Evolutionary conservation across 2,113 vertebrate species (phyloP).

Genomic region (Sciurus niger): DNA sequence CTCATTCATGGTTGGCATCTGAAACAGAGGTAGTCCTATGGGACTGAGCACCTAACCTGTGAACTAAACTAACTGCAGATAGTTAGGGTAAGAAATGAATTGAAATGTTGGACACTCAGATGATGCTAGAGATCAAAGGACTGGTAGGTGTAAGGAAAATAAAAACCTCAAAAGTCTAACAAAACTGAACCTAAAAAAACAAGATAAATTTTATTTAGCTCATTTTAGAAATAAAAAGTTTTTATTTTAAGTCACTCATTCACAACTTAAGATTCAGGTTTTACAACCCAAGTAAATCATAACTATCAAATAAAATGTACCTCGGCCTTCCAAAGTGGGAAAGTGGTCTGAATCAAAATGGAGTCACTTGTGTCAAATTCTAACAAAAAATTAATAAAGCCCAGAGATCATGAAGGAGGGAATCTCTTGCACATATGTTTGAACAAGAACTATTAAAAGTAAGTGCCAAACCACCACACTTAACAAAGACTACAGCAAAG

Average conservation of each 20-base stretch:
- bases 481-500: not conserved
- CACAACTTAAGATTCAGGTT: not conserved
- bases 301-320: not conserved
- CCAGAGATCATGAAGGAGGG: no score
- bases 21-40: not conserved
- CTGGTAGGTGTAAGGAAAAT: not conserved
- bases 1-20: no score
- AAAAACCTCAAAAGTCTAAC: not conserved
- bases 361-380: not conserved
- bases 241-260: not conserved
- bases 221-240: constrained; percentile 8
- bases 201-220: not conserved
- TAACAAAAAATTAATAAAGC: not conserved
- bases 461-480: not conserved
- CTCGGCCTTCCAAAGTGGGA: not conserved
- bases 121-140: not conserved
- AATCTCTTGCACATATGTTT: not conserved
- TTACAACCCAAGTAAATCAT: not conserved
- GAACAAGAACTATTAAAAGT: not conserved
- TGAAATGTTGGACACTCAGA: not conserved
- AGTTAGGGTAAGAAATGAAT: not conserved
- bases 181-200: not conserved
- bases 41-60: not conserved
- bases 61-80: not conserved
- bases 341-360: not conserved